Evolutionary conservation across 2,113 vertebrate genomes (phyloP).

Genomic region (Amphiprion ocellaris): DNA sequence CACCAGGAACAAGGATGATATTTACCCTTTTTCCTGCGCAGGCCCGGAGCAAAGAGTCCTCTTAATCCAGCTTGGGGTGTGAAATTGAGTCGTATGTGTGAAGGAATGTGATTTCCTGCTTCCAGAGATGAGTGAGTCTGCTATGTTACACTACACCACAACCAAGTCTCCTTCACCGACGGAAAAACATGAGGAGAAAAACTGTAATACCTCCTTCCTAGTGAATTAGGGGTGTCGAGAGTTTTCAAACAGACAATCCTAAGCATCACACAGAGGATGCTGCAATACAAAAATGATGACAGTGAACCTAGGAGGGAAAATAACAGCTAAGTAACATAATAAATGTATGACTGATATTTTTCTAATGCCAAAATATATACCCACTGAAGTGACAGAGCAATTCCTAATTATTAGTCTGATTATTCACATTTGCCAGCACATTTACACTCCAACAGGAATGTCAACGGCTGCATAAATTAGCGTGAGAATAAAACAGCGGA

Average conservation of each 20-base stretch:
- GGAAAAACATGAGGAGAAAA: slow-evolving; percentile 30
- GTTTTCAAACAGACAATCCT: slow-evolving; percentile 1
- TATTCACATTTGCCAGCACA: slow-evolving; percentile 74
- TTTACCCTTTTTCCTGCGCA: slow-evolving; percentile 76
- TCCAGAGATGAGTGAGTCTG: slow-evolving; percentile 53
- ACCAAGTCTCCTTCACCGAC: slow-evolving; percentile 34
- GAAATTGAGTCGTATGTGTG: slow-evolving; percentile 75
- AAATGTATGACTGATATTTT: slow-evolving; percentile 52
- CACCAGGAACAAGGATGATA: slow-evolving; percentile 78
- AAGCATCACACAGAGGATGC: not conserved
- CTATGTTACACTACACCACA: slow-evolving; percentile 42
- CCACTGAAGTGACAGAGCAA: slow-evolving; percentile 56
- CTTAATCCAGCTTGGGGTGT: slow-evolving; percentile 79
- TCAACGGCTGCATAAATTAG: slow-evolving; percentile 77
- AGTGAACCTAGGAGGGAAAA: slow-evolving; percentile 36
- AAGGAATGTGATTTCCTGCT: slow-evolving; percentile 70
- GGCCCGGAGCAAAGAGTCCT: slow-evolving; percentile 73
- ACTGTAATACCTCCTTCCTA: slow-evolving; percentile 19
- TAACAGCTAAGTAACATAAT: slow-evolving; percentile 40
- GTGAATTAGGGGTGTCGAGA: not conserved
- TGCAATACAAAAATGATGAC: not conserved
- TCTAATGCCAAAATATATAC: slow-evolving; percentile 62
- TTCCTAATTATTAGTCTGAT: slow-evolving; percentile 76
- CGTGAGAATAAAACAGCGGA: slow-evolving; percentile 67
- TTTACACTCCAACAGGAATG: slow-evolving; percentile 69